These are phyloP conservation scores for Crocidura indochinensis DNA, from an alignment of 2,797 vertebrate species.

Conservation along the genomic window DNA sequence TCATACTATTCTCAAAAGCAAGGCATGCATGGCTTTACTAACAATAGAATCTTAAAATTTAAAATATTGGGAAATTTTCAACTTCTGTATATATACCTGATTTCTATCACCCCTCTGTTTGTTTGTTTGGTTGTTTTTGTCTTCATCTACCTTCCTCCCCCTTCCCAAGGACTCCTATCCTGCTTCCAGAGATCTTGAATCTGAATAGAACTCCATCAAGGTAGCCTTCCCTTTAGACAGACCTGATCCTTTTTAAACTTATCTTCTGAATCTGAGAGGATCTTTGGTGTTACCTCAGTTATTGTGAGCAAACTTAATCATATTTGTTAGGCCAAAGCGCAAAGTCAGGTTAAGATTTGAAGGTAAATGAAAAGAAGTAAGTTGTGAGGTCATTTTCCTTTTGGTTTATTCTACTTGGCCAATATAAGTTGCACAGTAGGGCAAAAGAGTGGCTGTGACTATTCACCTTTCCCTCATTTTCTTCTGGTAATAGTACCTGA, in stretches of 20 bases:
- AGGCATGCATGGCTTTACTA: not conserved
- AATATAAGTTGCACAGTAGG: not conserved
- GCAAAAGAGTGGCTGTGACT: not conserved
- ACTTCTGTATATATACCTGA: not conserved
- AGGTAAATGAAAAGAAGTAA: not conserved
- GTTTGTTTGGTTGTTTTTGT: not conserved
- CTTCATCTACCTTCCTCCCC: not conserved
- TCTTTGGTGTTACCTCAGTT: not conserved
- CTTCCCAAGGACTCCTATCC: not conserved
- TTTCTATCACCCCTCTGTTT: not conserved
- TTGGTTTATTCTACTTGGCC: not conserved
- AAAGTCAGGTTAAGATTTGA: conserved; percentile 40
- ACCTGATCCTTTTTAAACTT: not conserved
- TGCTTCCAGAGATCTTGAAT: not conserved
- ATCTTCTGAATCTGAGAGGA: not conserved
- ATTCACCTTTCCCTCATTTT: not conserved
- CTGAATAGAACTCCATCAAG: not conserved
- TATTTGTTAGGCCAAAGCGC: not conserved
- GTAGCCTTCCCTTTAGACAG: not conserved
- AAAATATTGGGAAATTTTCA: conserved; percentile 1
- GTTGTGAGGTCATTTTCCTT: not conserved
- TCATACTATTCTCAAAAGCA: not conserved
- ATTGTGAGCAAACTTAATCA: not conserved
- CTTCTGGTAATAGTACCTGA: not conserved
- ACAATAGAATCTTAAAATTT: not conserved